Evolutionary conservation across 2,797 vertebrate genomes (phyloP).

Genomic region (Lates japonicus): DNA sequence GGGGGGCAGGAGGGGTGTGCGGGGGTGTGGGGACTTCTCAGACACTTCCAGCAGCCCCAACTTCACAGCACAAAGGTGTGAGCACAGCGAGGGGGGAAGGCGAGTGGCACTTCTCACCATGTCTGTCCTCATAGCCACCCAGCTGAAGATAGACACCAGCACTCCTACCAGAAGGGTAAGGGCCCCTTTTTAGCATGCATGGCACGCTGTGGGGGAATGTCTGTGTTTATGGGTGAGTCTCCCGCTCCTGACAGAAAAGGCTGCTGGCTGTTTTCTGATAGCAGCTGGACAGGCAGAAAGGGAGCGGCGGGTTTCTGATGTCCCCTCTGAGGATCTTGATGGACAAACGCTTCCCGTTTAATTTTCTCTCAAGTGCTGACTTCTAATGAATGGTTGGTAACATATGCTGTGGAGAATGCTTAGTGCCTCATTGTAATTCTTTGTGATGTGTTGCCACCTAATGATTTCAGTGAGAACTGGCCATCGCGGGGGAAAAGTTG

Average conservation of each 20-base stretch:
- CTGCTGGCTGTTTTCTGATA: conserved; percentile 67
- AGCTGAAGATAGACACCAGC: conserved; percentile 84
- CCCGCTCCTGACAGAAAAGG: conserved; percentile 66
- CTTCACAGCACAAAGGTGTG: conserved; percentile 76
- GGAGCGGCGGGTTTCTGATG: conserved; percentile 36
- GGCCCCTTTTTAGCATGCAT: conserved; percentile 76
- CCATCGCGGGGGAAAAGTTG: conserved; percentile 47
- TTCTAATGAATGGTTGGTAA: conserved; percentile 43
- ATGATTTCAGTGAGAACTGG: conserved; percentile 37
- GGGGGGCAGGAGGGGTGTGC: background rate
- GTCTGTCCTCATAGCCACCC: conserved; percentile 87
- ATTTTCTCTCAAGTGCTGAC: conserved; percentile 40
- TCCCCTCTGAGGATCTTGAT: conserved; percentile 49
- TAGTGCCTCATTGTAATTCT: conserved; percentile 59
- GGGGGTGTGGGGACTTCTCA: conserved; percentile 53
- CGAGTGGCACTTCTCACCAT: conserved; percentile 71
- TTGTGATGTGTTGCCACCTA: conserved; percentile 54
- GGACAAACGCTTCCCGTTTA: conserved; percentile 40
- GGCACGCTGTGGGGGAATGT: conserved; percentile 65
- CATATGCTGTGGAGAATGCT: conserved; percentile 43
- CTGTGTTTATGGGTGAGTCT: conserved; percentile 72
- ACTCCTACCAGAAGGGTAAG: conserved; percentile 81
- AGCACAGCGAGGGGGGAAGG: conserved; percentile 52
- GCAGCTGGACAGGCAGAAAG: conserved; percentile 57
- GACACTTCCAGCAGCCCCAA: conserved; percentile 74